A percentile compares a stretch with the other conserved stretches of the same genome.
Evolutionary conservation across 1,140 invertebrate species (phyloP).

Genomic region (Globodera ellingtonae): DNA sequence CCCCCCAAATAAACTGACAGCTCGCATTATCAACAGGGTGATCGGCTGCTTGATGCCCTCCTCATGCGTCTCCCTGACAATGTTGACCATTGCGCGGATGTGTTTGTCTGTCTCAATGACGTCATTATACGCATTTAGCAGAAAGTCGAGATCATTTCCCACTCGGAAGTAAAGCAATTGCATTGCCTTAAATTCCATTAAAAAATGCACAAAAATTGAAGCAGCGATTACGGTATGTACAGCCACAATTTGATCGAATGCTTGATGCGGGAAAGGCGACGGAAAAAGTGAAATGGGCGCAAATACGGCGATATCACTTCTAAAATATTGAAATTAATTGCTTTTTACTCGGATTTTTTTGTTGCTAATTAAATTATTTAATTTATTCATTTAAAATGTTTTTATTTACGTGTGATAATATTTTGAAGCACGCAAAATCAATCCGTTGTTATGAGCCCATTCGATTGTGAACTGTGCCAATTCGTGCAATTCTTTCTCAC

Average conservation of each 20-base stretch:
- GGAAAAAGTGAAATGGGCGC: neutral
- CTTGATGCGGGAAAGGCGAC: neutral
- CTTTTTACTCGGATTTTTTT: neutral
- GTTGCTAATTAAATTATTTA: neutral
- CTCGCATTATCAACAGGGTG: no score
- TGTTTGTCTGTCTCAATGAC: neutral
- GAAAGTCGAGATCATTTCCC: neutral
- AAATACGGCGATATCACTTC: neutral
- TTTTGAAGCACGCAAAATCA: neutral
- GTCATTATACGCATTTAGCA: neutral
- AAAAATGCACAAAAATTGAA: neutral
- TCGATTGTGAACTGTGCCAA: slow-evolving; percentile 2
- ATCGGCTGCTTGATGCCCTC: neutral
- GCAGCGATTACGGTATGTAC: neutral
- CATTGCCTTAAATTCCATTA: neutral
- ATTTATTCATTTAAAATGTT: no score
- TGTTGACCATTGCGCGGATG: neutral
- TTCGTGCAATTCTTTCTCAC: neutral
- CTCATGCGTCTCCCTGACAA: neutral
- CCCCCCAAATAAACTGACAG: no score
- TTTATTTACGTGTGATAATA: no score
- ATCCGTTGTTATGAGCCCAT: neutral
- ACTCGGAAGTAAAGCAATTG: neutral
- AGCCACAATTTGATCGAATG: neutral
- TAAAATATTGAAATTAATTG: neutral